Percentiles rank a stretch among this genome's conserved stretches.
Conservation (phyloP, 2,113 vertebrate genomes). For the Ceyx melanurus region DNA sequence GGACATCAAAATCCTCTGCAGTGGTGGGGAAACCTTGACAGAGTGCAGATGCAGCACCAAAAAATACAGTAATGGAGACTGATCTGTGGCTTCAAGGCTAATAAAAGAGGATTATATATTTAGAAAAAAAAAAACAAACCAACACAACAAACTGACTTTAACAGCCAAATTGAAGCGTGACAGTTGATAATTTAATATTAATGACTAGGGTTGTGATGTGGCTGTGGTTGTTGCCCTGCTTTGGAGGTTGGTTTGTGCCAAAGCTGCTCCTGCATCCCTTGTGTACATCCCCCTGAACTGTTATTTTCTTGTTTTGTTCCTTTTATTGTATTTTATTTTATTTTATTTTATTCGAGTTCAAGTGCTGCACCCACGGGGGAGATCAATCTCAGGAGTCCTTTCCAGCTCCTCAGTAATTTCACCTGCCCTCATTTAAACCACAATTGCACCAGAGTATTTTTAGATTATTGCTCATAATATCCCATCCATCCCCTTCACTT, state of each 20-base stretch:
- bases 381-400: background rate
- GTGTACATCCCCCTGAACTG: background rate
- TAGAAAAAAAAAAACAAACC: background rate
- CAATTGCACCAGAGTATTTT: background rate
- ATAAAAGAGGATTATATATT: background rate
- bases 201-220: too few relatives aligned
- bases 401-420: background rate
- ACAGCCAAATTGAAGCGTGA: background rate
- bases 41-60: background rate
- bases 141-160: background rate
- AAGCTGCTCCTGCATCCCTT: background rate
- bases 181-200: background rate
- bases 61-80: background rate
- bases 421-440: background rate
- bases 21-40: background rate
- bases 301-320: background rate
- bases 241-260: background rate
- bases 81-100: background rate
- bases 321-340: background rate
- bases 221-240: background rate
- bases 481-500: background rate
- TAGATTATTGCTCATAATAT: background rate
- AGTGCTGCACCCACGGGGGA: background rate
- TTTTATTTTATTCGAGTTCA: background rate
- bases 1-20: background rate